These are phyloP conservation scores for Bufo bufo DNA, from an alignment of 2,113 vertebrate genomes.

Conservation along the genomic window DNA sequence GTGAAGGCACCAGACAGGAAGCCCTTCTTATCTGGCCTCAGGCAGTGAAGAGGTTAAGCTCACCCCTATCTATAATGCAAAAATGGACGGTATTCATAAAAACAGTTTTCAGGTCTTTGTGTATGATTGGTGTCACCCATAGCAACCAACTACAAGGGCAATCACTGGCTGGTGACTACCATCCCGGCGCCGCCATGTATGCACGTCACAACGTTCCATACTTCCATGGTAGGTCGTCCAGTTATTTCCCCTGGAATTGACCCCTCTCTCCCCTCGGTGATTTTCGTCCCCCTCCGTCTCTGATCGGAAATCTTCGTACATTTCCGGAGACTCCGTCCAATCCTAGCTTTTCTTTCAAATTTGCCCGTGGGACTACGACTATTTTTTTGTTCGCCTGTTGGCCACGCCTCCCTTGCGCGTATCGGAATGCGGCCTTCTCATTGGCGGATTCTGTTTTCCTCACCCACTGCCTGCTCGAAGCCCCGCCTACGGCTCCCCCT, in stretches of 20 bases:
- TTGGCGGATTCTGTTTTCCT: neutral
- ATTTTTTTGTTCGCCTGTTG: slow-evolving; percentile 34
- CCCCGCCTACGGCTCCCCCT: slow-evolving; percentile 3
- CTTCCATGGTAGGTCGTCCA: neutral
- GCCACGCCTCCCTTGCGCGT: slow-evolving; percentile 4
- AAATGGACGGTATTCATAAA: too few species aligned
- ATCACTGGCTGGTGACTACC: too few species aligned
- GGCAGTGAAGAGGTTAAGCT: too few species aligned
- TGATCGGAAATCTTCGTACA: neutral
- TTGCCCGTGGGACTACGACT: neutral
- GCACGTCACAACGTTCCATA: neutral
- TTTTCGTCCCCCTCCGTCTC: slow-evolving; percentile 8
- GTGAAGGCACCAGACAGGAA: too few species aligned
- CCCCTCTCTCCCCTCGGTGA: neutral
- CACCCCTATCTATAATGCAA: too few species aligned
- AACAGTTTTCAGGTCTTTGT: too few species aligned
- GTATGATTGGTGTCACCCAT: neutral
- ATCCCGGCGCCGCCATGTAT: neutral
- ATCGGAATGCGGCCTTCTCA: neutral
- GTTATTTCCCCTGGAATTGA: neutral
- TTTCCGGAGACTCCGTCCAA: neutral
- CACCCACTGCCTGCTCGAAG: neutral
- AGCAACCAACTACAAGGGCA: neutral
- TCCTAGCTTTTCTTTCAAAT: slow-evolving; percentile 14
- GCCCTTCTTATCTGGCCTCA: too few species aligned